Percentiles rank a stretch among this genome's conserved stretches.
Evolutionary conservation across 2,797 vertebrate genomes (phyloP).

Genomic region (Notoglanidium macrostoma): DNA sequence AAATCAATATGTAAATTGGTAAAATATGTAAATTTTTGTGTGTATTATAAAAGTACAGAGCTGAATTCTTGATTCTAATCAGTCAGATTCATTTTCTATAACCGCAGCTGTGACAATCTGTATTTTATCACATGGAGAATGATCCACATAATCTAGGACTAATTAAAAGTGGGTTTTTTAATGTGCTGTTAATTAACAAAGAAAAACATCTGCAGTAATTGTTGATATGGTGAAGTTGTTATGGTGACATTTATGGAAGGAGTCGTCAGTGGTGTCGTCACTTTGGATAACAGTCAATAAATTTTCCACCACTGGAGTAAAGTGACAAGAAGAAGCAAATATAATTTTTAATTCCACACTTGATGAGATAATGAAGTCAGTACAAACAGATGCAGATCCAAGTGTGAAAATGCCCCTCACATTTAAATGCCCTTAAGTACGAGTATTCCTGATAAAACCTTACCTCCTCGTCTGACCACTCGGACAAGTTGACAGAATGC

Average conservation of each 20-base stretch:
- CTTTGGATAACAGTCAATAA: neutral
- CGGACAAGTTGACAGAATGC: conserved; percentile 91
- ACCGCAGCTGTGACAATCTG: neutral
- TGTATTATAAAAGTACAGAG: neutral
- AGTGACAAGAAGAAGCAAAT: neutral
- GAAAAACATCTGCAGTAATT: neutral
- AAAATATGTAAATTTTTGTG: neutral
- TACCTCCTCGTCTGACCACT: conserved; percentile 97
- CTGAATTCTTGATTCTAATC: neutral
- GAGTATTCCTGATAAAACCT: neutral
- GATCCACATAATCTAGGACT: neutral
- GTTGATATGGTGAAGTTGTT: neutral
- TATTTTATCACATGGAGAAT: too few species aligned
- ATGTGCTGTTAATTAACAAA: neutral
- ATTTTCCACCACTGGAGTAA: neutral
- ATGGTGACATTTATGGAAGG: neutral
- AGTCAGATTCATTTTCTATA: neutral
- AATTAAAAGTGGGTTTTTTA: neutral
- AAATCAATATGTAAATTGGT: neutral
- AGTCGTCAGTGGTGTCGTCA: neutral
- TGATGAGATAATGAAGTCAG: neutral
- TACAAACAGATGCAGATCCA: too few species aligned
- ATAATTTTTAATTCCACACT: neutral
- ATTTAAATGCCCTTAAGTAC: neutral
- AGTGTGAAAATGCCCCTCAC: neutral